Evolutionary conservation across 2,113 vertebrate species (phyloP), one percentile per base, ranked within the genome.

Genomic region (Equus przewalskii): DNA sequence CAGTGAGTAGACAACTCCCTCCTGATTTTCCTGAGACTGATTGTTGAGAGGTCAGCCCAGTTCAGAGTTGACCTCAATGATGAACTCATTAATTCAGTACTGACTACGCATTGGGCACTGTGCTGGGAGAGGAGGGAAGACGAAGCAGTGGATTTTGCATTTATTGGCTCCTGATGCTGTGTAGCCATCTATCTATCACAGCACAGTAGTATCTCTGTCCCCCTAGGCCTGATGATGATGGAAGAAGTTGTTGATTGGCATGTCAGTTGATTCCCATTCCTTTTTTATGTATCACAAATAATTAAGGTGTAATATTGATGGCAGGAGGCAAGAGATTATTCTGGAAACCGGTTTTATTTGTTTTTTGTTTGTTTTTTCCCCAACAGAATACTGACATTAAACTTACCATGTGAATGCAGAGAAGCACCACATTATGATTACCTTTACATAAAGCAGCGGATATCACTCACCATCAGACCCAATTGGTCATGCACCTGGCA

Each of bases 311-410:
- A 91, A 58, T 82, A 46, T 2, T 76, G 75, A 87, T 11, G 65
- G 60, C 22, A 76, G 30, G 36, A 96, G 22, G 13, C 13, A 65
- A 44, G 36, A 30, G 36, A 62, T 76, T 87, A n/a, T 70, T 90
- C 79, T 67, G 51, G 83, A 97, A 92, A 65, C 15, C 1, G 5
- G 15, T 41, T 80, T 83, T 81, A 13, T 41, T 83, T 89, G 5
- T 49, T 69, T 67, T 60, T 73, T 44, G 7, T 73, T 78, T 65
- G 8, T 8, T 72, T 86, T 88, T 16, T 51, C 28, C 62, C 80
- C 51, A 90, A 65, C 56, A 93, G 70, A 92, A 97, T 19, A n/a
- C 33, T 70, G 64, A 67, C 49, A 85, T 91, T 75, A 88, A 83
- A 82, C n/a, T 93, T 69, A n/a, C 30, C 44, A 78, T 4, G 8